phyloP scores from a whole-genome alignment of 2,888 invertebrate genomes.

The Diarsia dahlii region DNA sequence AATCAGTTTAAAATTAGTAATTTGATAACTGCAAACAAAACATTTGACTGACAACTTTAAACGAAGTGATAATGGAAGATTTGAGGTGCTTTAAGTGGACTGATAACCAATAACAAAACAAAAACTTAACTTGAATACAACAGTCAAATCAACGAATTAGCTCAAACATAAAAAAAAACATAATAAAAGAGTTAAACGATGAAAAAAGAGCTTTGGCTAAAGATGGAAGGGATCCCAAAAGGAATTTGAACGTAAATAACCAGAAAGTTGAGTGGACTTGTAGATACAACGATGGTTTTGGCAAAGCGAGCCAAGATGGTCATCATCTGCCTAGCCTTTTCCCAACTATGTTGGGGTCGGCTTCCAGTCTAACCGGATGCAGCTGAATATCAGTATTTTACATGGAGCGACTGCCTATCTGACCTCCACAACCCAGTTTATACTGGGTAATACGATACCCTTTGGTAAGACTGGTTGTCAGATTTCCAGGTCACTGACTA shows the following conservation, averaged over 20 bases:
- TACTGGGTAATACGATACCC: too few relatives aligned
- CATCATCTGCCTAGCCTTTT: too few relatives aligned
- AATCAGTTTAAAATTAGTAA: neutral
- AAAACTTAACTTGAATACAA: conserved; percentile 53
- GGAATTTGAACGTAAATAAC: conserved; percentile 13
- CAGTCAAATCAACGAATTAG: conserved; percentile 35
- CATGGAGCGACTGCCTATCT: too few relatives aligned
- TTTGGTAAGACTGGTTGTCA: too few relatives aligned
- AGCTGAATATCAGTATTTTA: too few relatives aligned
- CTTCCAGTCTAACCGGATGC: too few relatives aligned
- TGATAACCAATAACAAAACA: conserved; percentile 35
- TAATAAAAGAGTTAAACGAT: conserved; percentile 1
- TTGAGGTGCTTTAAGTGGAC: conserved; percentile 6
- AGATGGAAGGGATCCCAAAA: neutral
- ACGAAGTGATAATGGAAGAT: neutral
- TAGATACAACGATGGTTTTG: neutral
- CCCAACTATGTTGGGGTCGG: too few relatives aligned
- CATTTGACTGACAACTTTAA: conserved; percentile 23
- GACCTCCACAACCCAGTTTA: too few relatives aligned
- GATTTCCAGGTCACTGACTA: too few relatives aligned
- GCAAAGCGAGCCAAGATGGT: neutral
- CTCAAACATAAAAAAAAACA: conserved; percentile 35
- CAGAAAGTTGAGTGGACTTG: neutral
- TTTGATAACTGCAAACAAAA: too few relatives aligned
- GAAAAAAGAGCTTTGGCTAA: neutral